Evolutionary conservation across 2,113 vertebrate genomes (phyloP).

Genomic region (Theristicus caerulescens): DNA sequence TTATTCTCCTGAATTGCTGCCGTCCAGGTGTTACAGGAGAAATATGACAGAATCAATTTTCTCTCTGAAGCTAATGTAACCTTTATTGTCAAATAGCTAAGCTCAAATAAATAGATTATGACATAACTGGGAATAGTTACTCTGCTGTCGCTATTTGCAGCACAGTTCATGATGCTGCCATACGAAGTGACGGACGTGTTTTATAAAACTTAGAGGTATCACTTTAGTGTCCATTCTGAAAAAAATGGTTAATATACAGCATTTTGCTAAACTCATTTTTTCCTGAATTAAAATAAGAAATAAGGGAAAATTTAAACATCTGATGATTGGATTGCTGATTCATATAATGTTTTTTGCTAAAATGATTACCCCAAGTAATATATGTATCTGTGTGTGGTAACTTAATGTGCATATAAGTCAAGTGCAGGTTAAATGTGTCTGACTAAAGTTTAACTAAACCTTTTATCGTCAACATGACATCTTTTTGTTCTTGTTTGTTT

Average conservation of each 20-base stretch:
- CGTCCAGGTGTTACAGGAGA: neutral
- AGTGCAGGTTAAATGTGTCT: neutral
- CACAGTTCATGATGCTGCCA: neutral
- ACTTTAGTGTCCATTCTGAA: neutral
- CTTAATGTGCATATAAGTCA: neutral
- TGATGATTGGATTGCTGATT: neutral
- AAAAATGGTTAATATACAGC: neutral
- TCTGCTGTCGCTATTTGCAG: neutral
- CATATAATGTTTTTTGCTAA: neutral
- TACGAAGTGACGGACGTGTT: rapidly evolving
- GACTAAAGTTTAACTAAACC: neutral
- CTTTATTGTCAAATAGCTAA: neutral
- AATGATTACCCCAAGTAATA: neutral
- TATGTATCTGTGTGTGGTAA: neutral
- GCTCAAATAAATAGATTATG: neutral
- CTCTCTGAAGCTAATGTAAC: neutral
- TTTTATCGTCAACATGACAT: neutral
- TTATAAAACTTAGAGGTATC: neutral
- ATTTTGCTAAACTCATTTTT: neutral
- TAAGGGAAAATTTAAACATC: neutral
- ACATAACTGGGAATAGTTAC: neutral
- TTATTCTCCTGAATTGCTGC: neutral
- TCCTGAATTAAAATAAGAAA: neutral
- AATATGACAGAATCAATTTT: neutral
- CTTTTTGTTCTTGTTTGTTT: neutral